Base-by-base conservation (phyloP, 2,113 vertebrate genomes). In the Chlamydotis undulata region DNA sequence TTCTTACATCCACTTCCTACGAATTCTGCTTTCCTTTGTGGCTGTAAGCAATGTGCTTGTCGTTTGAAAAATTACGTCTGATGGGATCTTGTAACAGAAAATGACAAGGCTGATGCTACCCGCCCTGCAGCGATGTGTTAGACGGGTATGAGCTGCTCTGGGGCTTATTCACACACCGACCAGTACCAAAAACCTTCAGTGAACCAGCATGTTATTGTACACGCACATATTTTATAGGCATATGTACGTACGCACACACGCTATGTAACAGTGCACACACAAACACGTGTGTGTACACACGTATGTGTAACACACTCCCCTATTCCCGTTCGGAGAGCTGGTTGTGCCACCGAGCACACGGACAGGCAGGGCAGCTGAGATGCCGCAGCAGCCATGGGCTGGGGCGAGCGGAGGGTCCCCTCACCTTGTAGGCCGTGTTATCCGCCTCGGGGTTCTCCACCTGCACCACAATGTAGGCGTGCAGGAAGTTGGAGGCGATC, bases 401-500 rank as follows among this genome's bases (percentile, higher is more conserved):
- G 2, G 0, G 12, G 61, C 28, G 8, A 6, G 10, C 0, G 2
- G 14, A 18, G 14, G 3, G 8, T 49, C 19, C 69, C 71, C 97
- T 91, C 97, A 99, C 99, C 99, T 98, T 99, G 97, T 99, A 99
- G 1, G 93, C 70, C 0, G 98, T 83, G 22, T 64, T 75, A 4
- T 99, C 98, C 0, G 97, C 96, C 84, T 97, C 96, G 0, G 96
- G 89, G 80, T 97, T 98, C 55, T 99, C 98, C 49, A 97, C 98
- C 97, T 99, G 99, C 89, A 99, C 99, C 2, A 99, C 98, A 6
- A 99, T 97, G 92, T 99, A 99, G 71, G 99, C 99, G 0, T 99
- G 99, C 68, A 99, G 97, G 96, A 99, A 99, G 97, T 99, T 99
- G 92, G 99, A 99, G 71, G 99, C 99, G 3, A 99, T 99, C 99